These are phyloP conservation scores for Philonicus albiceps DNA, from an alignment of 2,888 invertebrate species.

Conservation along the genomic window DNA sequence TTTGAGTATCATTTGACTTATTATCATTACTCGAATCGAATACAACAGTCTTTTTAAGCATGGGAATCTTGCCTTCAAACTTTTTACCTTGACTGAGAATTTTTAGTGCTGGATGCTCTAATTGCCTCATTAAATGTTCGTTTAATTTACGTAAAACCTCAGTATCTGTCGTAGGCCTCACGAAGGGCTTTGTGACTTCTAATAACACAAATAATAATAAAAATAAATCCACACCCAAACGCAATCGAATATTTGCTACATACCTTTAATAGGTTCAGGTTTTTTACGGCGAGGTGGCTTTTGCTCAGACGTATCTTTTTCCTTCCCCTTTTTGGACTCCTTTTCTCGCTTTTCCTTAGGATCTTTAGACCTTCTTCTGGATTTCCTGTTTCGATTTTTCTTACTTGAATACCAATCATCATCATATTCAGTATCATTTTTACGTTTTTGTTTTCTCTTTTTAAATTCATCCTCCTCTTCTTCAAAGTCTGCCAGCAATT, in stretches of 20 bases:
- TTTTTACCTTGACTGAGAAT: conserved; percentile 60
- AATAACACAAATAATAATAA: conserved; percentile 5
- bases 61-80: conserved; percentile 63
- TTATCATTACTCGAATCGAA: not conserved
- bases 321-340: conserved; percentile 20
- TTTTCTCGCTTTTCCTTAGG: conserved; percentile 56
- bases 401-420: conserved; percentile 62
- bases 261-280: not conserved
- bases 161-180: conserved; percentile 45
- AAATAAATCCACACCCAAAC: not conserved
- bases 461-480: conserved; percentile 60
- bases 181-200: conserved; percentile 19
- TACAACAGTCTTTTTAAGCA: conserved; percentile 54
- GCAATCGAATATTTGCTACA: not conserved
- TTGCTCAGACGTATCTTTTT: conserved; percentile 1
- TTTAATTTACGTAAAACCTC: conserved; percentile 54
- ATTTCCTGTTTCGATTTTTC: conserved; percentile 11
- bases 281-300: conserved; percentile 22
- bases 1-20: conserved; percentile 1
- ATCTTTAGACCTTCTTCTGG: conserved; percentile 45
- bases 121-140: conserved; percentile 54
- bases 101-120: conserved; percentile 56
- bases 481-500: conserved; percentile 54
- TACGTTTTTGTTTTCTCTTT: conserved; percentile 59
- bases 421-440: conserved; percentile 62